Conservation (phyloP, 2,888 invertebrate species). For the Carpatolechia fugitivella region DNA sequence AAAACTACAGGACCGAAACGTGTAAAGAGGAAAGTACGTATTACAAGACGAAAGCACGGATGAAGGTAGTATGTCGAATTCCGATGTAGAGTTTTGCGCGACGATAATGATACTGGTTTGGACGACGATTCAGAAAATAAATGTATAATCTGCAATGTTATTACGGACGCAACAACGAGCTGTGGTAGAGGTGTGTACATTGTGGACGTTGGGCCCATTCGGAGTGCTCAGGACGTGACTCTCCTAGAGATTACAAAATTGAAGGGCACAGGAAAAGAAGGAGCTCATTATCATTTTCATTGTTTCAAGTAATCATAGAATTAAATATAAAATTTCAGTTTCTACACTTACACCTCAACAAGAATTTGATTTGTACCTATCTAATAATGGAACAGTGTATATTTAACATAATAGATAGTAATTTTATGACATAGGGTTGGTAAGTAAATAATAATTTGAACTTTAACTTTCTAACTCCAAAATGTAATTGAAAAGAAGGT, state of each 20-base stretch:
- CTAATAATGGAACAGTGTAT: conserved; percentile 13
- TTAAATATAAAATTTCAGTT: conserved; percentile 20
- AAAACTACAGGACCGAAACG: no score
- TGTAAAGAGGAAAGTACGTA: no score
- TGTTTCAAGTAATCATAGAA: conserved; percentile 20
- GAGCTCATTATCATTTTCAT: conserved; percentile 19
- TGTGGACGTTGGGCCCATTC: no score
- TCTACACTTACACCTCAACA: conserved; percentile 19
- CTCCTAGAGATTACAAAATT: background rate
- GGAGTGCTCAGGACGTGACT: no score
- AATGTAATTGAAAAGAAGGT: conserved; percentile 17
- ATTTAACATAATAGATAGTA: conserved; percentile 13
- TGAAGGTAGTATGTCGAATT: no score
- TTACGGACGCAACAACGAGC: no score
- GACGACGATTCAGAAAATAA: no score
- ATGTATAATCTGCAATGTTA: no score
- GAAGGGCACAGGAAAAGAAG: conserved; percentile 19
- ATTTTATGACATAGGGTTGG: conserved; percentile 14
- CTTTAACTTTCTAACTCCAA: conserved; percentile 17
- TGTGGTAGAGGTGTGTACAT: no score
- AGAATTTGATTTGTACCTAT: conserved; percentile 18
- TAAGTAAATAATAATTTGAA: conserved; percentile 17
- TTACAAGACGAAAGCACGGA: no score
- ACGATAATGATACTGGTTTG: no score
- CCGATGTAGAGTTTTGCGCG: no score